Conservation (phyloP, 2,888 invertebrate species). For the Gibbula magus region DNA sequence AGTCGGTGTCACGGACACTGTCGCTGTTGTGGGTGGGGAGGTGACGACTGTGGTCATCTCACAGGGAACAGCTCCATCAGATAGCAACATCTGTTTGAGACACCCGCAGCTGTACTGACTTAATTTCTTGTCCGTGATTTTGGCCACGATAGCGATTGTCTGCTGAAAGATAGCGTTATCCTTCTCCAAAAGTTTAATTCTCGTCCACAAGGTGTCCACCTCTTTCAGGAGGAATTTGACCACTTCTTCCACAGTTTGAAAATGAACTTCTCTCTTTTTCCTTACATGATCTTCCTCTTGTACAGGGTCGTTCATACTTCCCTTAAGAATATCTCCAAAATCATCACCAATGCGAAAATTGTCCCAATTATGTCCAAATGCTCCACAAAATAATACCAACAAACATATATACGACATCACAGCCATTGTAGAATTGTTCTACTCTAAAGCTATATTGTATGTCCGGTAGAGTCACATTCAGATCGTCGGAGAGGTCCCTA, state of each 20-base stretch:
- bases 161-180: conserved; percentile 10
- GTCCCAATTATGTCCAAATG: too few species aligned
- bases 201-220: background rate
- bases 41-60: conserved; percentile 2
- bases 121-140: conserved; percentile 14
- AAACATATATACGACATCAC: too few species aligned
- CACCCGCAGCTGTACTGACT: background rate
- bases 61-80: background rate
- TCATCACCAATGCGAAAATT: too few species aligned
- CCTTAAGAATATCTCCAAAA: too few species aligned
- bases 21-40: background rate
- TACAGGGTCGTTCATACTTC: too few species aligned
- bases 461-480: too few species aligned
- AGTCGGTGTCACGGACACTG: background rate
- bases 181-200: background rate
- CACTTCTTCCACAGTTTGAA: background rate
- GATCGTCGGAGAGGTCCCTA: too few species aligned
- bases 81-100: background rate
- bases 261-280: background rate
- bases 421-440: too few species aligned
- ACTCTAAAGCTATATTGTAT: too few species aligned
- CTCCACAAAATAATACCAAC: too few species aligned
- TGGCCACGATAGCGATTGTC: background rate
- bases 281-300: background rate
- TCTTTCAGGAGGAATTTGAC: background rate